Evolutionary conservation across 92 coral and sea anemone genomes (phyloP).

Genomic region (Porites evermanni): DNA sequence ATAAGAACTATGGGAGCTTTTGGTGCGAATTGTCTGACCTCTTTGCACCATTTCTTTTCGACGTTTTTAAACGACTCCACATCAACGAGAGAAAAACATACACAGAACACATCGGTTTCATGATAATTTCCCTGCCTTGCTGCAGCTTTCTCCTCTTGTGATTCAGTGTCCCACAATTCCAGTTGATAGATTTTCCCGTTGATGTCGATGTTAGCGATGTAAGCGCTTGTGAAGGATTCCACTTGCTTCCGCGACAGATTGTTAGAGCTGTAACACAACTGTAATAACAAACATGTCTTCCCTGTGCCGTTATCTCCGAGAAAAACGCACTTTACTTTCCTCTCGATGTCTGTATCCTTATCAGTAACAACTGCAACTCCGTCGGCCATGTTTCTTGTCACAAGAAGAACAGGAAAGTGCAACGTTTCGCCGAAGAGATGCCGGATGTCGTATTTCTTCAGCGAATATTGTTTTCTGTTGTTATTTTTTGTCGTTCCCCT

Average conservation of each 20-base stretch:
- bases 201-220: slow-evolving; percentile 81
- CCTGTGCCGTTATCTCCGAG: slow-evolving; percentile 83
- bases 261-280: slow-evolving; percentile 87
- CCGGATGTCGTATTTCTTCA: slow-evolving; percentile 16
- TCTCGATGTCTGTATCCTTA: slow-evolving; percentile 78
- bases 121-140: slow-evolving; percentile 55
- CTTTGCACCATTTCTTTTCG: slow-evolving; percentile 76
- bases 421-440: neutral
- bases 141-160: slow-evolving; percentile 47
- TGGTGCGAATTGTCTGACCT: slow-evolving; percentile 68
- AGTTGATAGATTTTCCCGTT: slow-evolving; percentile 84
- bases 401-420: neutral
- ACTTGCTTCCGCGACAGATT: slow-evolving; percentile 81
- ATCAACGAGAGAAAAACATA: slow-evolving; percentile 82
- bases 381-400: slow-evolving; percentile 69
- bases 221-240: slow-evolving; percentile 79
- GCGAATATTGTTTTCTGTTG: neutral
- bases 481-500: neutral
- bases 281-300: slow-evolving; percentile 85
- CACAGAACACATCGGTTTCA: slow-evolving; percentile 81
- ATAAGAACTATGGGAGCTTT: slow-evolving; percentile 83
- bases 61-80: slow-evolving; percentile 77
- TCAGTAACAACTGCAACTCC: slow-evolving; percentile 76
- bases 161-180: slow-evolving; percentile 85
- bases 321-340: slow-evolving; percentile 75